Conservation (phyloP, 2,797 vertebrate species). For the Crocodylus rhombifer region DNA sequence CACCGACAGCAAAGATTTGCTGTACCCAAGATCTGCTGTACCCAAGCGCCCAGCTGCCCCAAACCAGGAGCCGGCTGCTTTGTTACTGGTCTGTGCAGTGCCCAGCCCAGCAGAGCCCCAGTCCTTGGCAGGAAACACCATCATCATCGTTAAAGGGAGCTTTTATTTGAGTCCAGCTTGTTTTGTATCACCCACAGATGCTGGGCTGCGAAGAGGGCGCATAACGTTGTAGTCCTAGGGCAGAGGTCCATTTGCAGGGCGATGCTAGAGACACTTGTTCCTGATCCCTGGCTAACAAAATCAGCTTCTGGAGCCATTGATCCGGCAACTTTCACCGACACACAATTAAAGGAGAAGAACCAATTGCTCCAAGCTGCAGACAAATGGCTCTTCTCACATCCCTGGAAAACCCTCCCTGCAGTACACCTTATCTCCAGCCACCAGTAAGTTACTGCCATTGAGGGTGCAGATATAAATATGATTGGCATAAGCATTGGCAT, state of each 20-base stretch:
- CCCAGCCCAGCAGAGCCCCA: not conserved
- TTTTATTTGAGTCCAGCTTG: too few species aligned
- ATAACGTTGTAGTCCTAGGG: too few species aligned
- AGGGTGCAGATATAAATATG: not conserved
- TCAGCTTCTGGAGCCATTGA: not conserved
- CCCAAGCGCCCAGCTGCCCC: conserved; percentile 18
- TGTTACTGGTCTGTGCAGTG: not conserved
- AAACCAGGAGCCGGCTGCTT: not conserved
- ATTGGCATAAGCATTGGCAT: not conserved
- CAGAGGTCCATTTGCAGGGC: too few species aligned
- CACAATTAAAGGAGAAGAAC: not conserved
- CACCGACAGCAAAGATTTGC: conserved; percentile 13
- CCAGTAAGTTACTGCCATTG: not conserved
- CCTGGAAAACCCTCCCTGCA: too few species aligned
- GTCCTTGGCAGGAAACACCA: not conserved
- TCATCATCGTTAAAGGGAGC: not conserved
- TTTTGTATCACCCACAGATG: too few species aligned
- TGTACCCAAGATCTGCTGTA: too few species aligned
- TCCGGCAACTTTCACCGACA: not conserved
- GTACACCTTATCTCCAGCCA: not conserved
- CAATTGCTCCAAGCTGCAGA: not conserved
- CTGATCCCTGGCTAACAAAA: not conserved
- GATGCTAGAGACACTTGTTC: not conserved
- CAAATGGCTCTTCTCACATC: not conserved
- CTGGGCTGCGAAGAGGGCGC: too few species aligned